Base-by-base conservation (phyloP, 2,888 invertebrate genomes). In the Phalera bucephala region DNA sequence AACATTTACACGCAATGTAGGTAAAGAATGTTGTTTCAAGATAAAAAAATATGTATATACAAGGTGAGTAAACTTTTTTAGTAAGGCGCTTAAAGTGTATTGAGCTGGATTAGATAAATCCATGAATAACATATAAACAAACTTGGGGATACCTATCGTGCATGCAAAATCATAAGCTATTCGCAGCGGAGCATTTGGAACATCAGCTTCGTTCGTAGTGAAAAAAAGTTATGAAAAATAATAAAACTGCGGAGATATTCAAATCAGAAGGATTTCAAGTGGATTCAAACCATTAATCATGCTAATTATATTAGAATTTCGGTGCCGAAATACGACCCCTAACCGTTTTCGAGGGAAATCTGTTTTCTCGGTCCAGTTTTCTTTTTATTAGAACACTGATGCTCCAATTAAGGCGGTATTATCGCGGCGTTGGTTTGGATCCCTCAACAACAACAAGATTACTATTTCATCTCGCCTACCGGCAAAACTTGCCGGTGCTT, bases 221-320 rank as follows among this genome's bases (percentile, higher is more conserved):
- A n/a, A n/a, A n/a, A n/a, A n/a, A n/a, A n/a, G n/a, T n/a, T n/a
- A n/a, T n/a, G n/a, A n/a, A n/a, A n/a, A n/a, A n/a, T n/a, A n/a
- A n/a, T n/a, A n/a, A n/a, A n/a, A 4, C 3, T 17, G 3, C 17
- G 6, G 17, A 3, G 3, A 17, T 3, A 22, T n/a, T 22, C 8
- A 9, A n/a, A 22, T 5, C 3, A 22, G 22, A 22, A 13, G 29
- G 23, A 31, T 33, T 26, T 9, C 6, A 26, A 36, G 32, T 20
- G 13, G 39, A 37, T 44, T 45, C 52, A 49, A 53, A 48, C 47
- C 62, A 72, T 73, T 72, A 69, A 68, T 74, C 69, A 62, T 52
- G 44, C 56, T 74, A 71, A 74, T 72, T 71, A 63, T 53, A 47
- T 31, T 42, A 54, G 56, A 66, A 65, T 62, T 58, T 57, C 36